Conservation (phyloP, 2,888 invertebrate species). For the Nomada flava region DNA sequence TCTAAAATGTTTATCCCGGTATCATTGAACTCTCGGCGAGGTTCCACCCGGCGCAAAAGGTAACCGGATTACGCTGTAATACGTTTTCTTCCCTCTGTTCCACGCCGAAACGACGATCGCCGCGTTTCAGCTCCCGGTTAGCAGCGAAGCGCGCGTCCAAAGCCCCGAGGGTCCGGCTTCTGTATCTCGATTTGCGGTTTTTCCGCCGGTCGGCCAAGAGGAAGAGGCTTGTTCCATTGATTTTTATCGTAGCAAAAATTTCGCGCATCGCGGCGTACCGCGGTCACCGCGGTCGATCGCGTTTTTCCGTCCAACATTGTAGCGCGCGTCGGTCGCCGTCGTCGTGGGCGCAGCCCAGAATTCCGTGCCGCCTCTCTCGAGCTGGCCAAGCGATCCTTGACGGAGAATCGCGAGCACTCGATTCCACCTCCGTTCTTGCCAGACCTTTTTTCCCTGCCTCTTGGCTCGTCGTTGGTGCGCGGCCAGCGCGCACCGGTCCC, state of each 20-base stretch:
- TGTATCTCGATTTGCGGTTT: conserved; percentile 53
- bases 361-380: conserved; percentile 46
- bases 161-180: conserved; percentile 4
- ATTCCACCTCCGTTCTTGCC: conserved; percentile 45
- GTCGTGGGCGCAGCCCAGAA: conserved; percentile 49
- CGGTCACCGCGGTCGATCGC: conserved; percentile 31
- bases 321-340: conserved; percentile 16
- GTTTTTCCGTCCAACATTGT: conserved; percentile 60
- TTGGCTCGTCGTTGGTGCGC: not conserved
- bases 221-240: conserved; percentile 49
- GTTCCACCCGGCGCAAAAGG: not conserved
- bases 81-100: not conserved
- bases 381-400: conserved; percentile 54
- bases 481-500: conserved; percentile 9
- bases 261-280: conserved; percentile 34
- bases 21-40: no score
- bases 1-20: not conserved
- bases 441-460: conserved; percentile 30
- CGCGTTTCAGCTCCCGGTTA: not conserved
- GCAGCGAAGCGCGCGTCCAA: not conserved
- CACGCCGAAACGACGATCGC: not conserved
- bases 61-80: conserved; percentile 1
- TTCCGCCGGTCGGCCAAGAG: not conserved
- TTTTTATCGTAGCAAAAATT: conserved; percentile 54
- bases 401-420: conserved; percentile 57